Base-by-base conservation (phyloP, 1,140 invertebrate species). In the Drosophila triauraria region DNA sequence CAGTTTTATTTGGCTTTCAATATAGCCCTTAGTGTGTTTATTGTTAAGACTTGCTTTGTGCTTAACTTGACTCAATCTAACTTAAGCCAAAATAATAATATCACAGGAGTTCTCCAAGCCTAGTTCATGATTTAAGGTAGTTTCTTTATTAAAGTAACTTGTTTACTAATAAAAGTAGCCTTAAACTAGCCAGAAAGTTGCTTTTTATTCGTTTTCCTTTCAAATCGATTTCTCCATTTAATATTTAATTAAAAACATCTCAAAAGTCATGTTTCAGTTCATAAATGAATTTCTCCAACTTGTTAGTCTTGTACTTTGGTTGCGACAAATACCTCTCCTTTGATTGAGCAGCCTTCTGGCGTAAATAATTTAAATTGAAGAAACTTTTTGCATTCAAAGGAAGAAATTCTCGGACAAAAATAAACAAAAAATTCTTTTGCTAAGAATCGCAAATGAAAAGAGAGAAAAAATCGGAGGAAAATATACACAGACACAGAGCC, bases 331-430 rank as follows among this genome's bases (percentile, higher is more conserved):
- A n/a, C 46, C 35, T 46, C 32, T 43, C n/a, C 38, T 71, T 71
- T 72, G 69, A 72, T 72, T 72, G 67, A 38, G 54, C 35, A 51
- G 38, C 67, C 23, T 12, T 23, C 67, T 44, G 32, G 70, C 68
- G 54, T 60, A 38, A 60, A 60, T 60, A 60, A 74, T 74, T 72
- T 72, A 71, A 72, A 72, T 48, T 57, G 44, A 23, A 23, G 38
- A 17, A 72, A 72, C 54, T 60, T 70, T 56, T 57, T 43, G 38
- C 44, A 30, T 50, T 59, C 64, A 58, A 70, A 70, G 35, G 54
- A 20, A 25, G 30, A 30, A 74, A 50, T 60, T 38, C 32, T 60
- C n/a, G 38, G 38, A 32, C 46, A 60, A 43, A 71, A 42, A 38
- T 43, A 70, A 72, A 25, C 46, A 72, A 38, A 71, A 10, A 23